These are phyloP conservation scores for Zosterops hypoxanthus DNA, from an alignment of 2,113 vertebrate genomes.

Conservation along the genomic window DNA sequence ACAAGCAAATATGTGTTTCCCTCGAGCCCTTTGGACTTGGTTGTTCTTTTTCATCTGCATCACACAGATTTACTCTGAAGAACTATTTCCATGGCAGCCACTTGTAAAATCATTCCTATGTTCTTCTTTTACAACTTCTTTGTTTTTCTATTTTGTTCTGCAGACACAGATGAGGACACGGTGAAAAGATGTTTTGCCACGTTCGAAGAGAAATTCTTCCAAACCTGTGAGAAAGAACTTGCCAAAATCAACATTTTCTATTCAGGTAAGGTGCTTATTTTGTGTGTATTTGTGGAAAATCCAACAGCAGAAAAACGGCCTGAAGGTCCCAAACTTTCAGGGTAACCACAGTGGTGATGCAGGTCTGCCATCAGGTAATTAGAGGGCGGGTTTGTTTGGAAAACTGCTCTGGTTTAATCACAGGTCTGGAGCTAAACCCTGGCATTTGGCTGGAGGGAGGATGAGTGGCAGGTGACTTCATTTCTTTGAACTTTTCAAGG, in stretches of 20 bases:
- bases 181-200: slow-evolving; percentile 98
- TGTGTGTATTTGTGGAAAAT: slow-evolving; percentile 26
- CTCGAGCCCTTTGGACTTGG: background rate
- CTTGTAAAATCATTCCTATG: background rate
- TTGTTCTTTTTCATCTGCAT: background rate
- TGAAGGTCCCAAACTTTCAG: background rate
- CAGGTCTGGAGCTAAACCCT: background rate
- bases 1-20: background rate
- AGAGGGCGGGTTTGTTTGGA: background rate
- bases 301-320: background rate
- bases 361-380: background rate
- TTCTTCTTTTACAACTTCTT: background rate
- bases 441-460: background rate
- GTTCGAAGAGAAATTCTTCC: slow-evolving; percentile 99
- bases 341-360: background rate
- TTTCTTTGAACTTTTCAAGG: background rate
- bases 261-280: slow-evolving; percentile 85
- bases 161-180: slow-evolving; percentile 96
- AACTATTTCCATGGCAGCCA: background rate
- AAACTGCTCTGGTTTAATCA: background rate
- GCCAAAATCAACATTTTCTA: slow-evolving; percentile 99
- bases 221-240: slow-evolving; percentile 98
- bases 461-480: background rate
- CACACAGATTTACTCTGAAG: background rate
- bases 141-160: slow-evolving; percentile 40